phyloP scores from a whole-genome alignment of 2,113 vertebrate species.

The Bambusicola thoracicus region DNA sequence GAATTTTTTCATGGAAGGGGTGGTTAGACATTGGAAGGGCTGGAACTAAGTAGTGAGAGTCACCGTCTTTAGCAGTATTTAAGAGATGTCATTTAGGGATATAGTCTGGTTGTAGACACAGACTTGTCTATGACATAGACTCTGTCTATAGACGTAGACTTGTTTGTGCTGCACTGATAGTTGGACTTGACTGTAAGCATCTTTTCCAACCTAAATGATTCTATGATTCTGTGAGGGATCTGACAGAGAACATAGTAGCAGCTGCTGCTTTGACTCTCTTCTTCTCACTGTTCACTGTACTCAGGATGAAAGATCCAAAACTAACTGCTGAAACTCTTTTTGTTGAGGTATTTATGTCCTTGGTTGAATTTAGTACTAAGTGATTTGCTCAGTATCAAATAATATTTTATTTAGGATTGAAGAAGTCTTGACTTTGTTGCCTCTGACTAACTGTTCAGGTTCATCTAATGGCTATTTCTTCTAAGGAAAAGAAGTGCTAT shows the following conservation, averaged over 20 bases:
- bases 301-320: not conserved
- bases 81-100: not conserved
- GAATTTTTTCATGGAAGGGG: not conserved
- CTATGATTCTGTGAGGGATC: not conserved
- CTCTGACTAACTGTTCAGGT: not conserved
- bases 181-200: not conserved
- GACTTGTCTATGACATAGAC: too few species aligned
- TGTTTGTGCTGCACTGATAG: not conserved
- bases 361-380: not conserved
- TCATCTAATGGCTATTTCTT: not conserved
- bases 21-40: not conserved
- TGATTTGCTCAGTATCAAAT: not conserved
- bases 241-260: not conserved
- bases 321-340: not conserved
- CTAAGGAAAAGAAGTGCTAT: not conserved
- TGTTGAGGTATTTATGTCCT: not conserved
- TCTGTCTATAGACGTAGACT: too few species aligned
- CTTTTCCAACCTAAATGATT: not conserved
- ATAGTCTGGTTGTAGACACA: not conserved
- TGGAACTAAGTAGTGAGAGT: not conserved
- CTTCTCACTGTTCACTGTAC: not conserved
- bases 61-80: not conserved
- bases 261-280: not conserved
- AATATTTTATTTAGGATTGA: not conserved
- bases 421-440: not conserved